phyloP scores from a whole-genome alignment of 2,888 invertebrate species.

The Ophion ventricosus region DNA sequence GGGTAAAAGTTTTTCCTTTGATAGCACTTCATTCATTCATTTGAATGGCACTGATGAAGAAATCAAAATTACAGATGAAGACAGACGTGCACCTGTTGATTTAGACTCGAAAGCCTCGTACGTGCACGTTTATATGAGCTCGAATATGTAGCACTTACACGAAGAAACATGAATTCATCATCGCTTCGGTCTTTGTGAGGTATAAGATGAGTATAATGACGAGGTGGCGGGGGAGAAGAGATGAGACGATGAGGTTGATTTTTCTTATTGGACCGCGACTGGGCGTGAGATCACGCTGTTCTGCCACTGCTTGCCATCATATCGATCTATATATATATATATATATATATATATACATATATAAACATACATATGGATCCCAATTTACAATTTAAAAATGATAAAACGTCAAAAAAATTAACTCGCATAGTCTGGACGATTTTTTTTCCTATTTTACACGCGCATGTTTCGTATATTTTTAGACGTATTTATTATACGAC shows the following conservation, averaged over 20 bases:
- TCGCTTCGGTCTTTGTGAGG: constrained; percentile 8
- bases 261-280: constrained; percentile 75
- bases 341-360: neutral
- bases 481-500: too few species aligned
- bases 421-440: too few species aligned
- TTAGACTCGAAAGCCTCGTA: neutral
- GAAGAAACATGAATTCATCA: constrained; percentile 7
- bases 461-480: too few species aligned
- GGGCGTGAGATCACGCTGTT: constrained; percentile 73
- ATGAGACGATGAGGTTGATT: constrained; percentile 72
- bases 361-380: neutral
- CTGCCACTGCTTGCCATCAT: constrained; percentile 9
- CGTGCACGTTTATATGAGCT: neutral
- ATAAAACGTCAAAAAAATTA: too few species aligned
- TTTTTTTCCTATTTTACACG: too few species aligned
- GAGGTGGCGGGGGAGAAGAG: constrained; percentile 14
- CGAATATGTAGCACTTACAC: neutral
- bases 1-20: neutral
- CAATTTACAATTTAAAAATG: too few species aligned
- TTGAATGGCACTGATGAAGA: neutral
- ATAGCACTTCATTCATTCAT: neutral
- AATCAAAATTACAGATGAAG: neutral
- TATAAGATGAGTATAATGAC: constrained; percentile 33
- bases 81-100: neutral
- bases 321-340: neutral